Base-by-base conservation (phyloP, 2,888 invertebrate species). In the Nebria salina region DNA sequence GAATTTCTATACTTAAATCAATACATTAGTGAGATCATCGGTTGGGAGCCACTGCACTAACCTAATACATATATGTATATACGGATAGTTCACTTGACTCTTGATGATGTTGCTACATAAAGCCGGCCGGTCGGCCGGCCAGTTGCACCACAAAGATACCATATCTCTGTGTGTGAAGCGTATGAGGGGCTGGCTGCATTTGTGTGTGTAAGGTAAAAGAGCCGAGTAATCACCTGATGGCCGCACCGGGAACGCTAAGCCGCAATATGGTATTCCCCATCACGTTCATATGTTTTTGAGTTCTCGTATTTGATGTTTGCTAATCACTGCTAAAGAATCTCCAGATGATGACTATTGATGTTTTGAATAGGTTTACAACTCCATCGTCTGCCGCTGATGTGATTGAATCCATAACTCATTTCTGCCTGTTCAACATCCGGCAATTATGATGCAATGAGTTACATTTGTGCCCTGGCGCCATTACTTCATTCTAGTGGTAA, bases 151-250 rank as follows among this genome's bases (percentile, higher is more conserved):
- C 70, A 25, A 70, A 25, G 34, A 70, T 11, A 34, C 26, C 70
- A 6, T 25, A 66, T 66, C 70, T 34, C n/a, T 68, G 25, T 68
- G 9, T 68, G 68, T 70, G 70, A 34, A 34, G 34, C 5, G 5
- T 34, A 34, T 34, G 20, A 20, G 20, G 20, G 20, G 20, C 20
- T 15, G 68, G 11, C n/a, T 68, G 68, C 15, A 15, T 68, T 3
- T 68, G 15, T 68, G 26, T 70, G 13, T 70, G 70, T 26, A 8
- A 41, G n/a, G 70, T 77, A 77, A 77, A 77, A 78, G 79, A 74
- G 75, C 75, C 43, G 54, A 68, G 79, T 79, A 79, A 79, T 79
- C 75, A 79, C 75, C 79, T 79, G 79, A 79, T 79, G 75, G 79
- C 75, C 65, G 25, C 65, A 66, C 72, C 42, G 73, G 42, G 43